phyloP scores from a whole-genome alignment of 2,797 vertebrate species.

The Thunnus albacares region DNA sequence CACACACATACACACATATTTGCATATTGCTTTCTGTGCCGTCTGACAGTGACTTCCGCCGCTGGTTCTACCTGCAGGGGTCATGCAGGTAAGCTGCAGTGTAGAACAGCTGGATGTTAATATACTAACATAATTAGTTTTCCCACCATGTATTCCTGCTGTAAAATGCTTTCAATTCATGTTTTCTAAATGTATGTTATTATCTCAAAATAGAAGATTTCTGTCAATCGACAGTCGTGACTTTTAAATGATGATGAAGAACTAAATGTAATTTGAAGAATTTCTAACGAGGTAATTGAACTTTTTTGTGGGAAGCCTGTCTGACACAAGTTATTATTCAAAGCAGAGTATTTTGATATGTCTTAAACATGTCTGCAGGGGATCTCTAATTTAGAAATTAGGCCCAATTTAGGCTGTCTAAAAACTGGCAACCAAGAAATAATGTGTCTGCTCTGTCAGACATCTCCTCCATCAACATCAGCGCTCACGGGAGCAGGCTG shows the following conservation, averaged over 20 bases:
- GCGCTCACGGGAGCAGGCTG: not conserved
- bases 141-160: not conserved
- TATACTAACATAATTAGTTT: not conserved
- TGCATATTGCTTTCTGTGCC: conserved; percentile 12
- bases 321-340: too few species aligned
- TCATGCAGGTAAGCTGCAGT: not conserved
- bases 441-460: conserved; percentile 9
- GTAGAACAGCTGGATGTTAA: not conserved
- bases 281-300: too few species aligned
- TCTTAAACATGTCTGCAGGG: not conserved
- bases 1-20: not conserved
- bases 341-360: too few species aligned
- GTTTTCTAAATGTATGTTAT: too few species aligned
- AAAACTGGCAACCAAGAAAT: conserved; percentile 16
- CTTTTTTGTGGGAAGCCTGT: too few species aligned
- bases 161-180: not conserved
- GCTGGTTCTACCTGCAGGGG: conserved; percentile 13
- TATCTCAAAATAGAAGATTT: not conserved
- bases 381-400: not conserved
- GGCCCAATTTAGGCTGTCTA: not conserved
- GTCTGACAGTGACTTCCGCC: conserved; percentile 21
- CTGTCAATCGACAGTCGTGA: too few species aligned
- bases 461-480: conserved; percentile 7
- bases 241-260: too few species aligned
- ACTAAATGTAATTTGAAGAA: too few species aligned